A percentile compares a stretch with the other conserved stretches of the same genome.
Conservation (phyloP, 2,888 invertebrate genomes). For the Anaspis maculata region DNA sequence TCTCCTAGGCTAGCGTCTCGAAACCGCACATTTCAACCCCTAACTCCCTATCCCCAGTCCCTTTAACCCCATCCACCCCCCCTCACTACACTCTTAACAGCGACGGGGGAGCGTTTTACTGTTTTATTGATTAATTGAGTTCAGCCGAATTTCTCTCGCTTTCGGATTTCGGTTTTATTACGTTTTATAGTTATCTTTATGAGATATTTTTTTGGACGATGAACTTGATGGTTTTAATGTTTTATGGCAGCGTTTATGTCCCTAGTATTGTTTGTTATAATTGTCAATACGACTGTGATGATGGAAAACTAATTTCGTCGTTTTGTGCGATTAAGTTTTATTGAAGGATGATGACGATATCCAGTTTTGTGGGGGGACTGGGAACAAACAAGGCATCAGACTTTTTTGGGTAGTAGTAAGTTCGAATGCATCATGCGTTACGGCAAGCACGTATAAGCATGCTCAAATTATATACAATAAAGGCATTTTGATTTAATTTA, state of each 20-base stretch:
- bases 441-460: too few species aligned
- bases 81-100: constrained; percentile 36
- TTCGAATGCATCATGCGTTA: too few species aligned
- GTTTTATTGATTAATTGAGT: constrained; percentile 45
- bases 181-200: constrained; percentile 40
- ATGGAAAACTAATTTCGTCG: constrained; percentile 34
- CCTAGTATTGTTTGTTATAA: constrained; percentile 32
- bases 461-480: constrained; percentile 30
- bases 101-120: constrained; percentile 43
- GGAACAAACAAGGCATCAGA: too few species aligned
- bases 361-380: too few species aligned
- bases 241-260: constrained; percentile 28
- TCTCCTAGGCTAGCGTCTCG: constrained; percentile 42
- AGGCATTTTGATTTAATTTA: constrained; percentile 35
- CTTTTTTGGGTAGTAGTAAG: too few species aligned
- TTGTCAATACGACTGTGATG: constrained; percentile 29
- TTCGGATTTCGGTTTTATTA: constrained; percentile 39
- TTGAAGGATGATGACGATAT: too few species aligned
- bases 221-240: constrained; percentile 25
- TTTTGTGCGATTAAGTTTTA: constrained; percentile 39
- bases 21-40: constrained; percentile 43
- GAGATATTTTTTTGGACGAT: constrained; percentile 29
- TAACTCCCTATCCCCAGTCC: constrained; percentile 10
- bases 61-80: constrained; percentile 22
- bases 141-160: constrained; percentile 40